A percentile compares a stretch with the other conserved stretches of the same genome.
phyloP scores from a whole-genome alignment of 1,140 invertebrate genomes.

The Hyles vespertilio region DNA sequence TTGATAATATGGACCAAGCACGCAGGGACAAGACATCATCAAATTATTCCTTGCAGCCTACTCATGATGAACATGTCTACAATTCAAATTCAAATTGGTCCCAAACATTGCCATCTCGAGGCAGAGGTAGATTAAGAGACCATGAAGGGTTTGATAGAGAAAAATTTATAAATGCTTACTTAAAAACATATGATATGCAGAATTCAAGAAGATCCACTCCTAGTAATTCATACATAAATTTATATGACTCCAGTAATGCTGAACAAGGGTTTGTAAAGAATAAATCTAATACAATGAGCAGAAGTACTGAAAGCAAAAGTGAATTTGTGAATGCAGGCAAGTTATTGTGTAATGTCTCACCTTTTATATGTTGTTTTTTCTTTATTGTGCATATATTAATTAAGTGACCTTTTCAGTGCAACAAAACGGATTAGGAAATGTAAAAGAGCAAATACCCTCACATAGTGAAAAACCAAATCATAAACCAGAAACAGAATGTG shows the following conservation, averaged over 20 bases:
- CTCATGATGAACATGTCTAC: constrained; percentile 38
- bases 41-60: constrained; percentile 40
- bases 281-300: constrained; percentile 31
- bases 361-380: neutral
- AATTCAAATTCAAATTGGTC: constrained; percentile 61
- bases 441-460: constrained; percentile 18
- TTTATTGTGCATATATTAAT: constrained; percentile 7
- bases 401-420: constrained; percentile 36
- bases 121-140: constrained; percentile 63
- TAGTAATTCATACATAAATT: constrained; percentile 60
- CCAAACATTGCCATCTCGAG: constrained; percentile 68
- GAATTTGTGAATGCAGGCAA: constrained; percentile 44
- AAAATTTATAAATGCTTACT: constrained; percentile 61
- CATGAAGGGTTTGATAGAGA: constrained; percentile 69
- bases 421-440: constrained; percentile 47
- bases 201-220: constrained; percentile 69
- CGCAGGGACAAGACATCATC: constrained; percentile 44
- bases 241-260: constrained; percentile 56
- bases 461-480: constrained; percentile 31
- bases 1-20: constrained; percentile 60
- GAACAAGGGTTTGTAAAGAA: constrained; percentile 30
- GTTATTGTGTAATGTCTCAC: constrained; percentile 8
- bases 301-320: constrained; percentile 37
- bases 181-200: constrained; percentile 63
- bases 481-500: constrained; percentile 38